Conservation (phyloP, 2,797 vertebrate genomes). For the Syngnathus acus region DNA sequence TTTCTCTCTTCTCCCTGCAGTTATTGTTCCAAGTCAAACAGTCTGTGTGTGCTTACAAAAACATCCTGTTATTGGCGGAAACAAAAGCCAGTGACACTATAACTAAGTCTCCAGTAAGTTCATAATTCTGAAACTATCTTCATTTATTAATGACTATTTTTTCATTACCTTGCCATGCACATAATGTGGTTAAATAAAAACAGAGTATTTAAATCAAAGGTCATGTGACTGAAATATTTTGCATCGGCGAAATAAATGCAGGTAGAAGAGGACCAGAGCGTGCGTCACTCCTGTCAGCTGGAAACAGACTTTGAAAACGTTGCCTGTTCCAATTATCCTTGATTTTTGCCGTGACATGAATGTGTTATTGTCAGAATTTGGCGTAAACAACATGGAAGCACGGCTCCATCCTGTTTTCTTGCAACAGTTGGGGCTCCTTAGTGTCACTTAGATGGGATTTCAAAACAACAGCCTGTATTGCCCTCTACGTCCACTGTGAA, state of each 20-base stretch:
- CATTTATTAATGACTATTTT: too few species aligned
- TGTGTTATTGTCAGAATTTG: too few species aligned
- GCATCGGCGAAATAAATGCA: too few species aligned
- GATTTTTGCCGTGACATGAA: too few species aligned
- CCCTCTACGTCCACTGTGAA: neutral
- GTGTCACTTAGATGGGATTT: neutral
- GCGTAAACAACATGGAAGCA: too few species aligned
- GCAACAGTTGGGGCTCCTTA: neutral
- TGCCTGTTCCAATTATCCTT: neutral
- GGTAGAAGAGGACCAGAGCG: neutral
- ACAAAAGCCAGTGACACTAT: neutral
- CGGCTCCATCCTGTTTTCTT: too few species aligned
- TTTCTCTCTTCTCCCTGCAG: too few species aligned
- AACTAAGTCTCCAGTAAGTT: neutral
- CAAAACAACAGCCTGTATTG: neutral
- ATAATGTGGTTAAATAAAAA: too few species aligned
- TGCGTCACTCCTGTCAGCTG: neutral
- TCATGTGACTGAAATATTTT: too few species aligned
- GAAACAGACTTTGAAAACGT: neutral
- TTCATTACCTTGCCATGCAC: too few species aligned
- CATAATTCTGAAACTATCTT: too few species aligned
- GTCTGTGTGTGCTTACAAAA: neutral
- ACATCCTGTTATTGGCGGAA: neutral
- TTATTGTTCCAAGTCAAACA: neutral
- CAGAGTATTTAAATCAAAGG: too few species aligned